Percentiles rank a stretch among this genome's conserved stretches.
Conservation (phyloP, 2,797 vertebrate genomes). For the Leucoraja ocellata region DNA sequence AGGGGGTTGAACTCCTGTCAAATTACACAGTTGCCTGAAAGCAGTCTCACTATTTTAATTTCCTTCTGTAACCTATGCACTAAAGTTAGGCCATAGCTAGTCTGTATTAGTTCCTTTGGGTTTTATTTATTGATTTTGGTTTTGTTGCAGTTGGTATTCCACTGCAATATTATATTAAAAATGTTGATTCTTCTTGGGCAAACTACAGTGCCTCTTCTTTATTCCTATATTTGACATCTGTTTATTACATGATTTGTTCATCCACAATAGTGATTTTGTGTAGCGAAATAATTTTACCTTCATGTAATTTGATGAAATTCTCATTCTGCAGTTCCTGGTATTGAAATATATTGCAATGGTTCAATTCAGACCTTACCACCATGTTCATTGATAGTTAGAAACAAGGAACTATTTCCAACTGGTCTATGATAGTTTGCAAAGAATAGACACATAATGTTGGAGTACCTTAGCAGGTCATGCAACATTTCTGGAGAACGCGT, state of each 20-base stretch:
- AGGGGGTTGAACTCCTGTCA: conserved; percentile 52
- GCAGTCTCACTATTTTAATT: not conserved
- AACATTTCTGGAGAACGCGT: too few species aligned
- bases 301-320: not conserved
- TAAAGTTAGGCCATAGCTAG: not conserved
- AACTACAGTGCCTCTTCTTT: not conserved
- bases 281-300: not conserved
- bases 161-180: not conserved
- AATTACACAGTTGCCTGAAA: conserved; percentile 43
- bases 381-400: too few species aligned
- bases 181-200: not conserved
- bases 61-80: not conserved
- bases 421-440: too few species aligned
- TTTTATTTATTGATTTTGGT: not conserved
- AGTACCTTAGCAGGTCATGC: too few species aligned
- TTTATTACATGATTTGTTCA: not conserved
- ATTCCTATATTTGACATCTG: not conserved
- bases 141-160: not conserved
- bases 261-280: not conserved
- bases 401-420: too few species aligned
- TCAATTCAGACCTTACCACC: not conserved
- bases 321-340: not conserved
- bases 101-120: not conserved
- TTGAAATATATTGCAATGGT: not conserved
- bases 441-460: too few species aligned